phyloP scores from a whole-genome alignment of 53 echinoderm and acorn worm species.

The Holothuria scabra region DNA sequence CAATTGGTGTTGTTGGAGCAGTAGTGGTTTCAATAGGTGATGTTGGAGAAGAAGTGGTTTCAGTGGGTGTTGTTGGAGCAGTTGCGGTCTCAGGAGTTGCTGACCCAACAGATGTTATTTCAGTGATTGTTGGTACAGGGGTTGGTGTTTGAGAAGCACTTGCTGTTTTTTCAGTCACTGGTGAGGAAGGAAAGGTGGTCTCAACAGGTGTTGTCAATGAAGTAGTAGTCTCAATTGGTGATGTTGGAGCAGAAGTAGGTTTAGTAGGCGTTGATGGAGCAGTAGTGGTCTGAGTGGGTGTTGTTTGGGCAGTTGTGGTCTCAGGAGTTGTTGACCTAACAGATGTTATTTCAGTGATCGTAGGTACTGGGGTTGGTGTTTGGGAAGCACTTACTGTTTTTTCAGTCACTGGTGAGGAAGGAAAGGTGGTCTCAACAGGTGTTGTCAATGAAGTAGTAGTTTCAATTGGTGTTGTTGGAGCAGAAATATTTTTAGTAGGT shows the following conservation, averaged over 20 bases:
- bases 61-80: too few species aligned
- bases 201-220: not conserved
- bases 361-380: not conserved
- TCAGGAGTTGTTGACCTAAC: too few species aligned
- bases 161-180: too few species aligned
- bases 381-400: not conserved
- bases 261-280: not conserved
- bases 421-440: not conserved
- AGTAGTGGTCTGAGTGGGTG: not conserved
- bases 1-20: not conserved
- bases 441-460: not conserved
- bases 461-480: not conserved
- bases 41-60: too few species aligned
- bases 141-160: not conserved
- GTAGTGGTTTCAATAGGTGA: not conserved
- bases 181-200: too few species aligned
- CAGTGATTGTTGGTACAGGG: not conserved
- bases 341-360: too few species aligned
- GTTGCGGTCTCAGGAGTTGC: too few species aligned
- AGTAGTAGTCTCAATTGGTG: not conserved
- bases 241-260: not conserved
- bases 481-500: not conserved
- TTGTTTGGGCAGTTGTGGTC: too few species aligned
- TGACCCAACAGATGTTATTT: too few species aligned
- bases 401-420: constrained; percentile 5